phyloP scores from a whole-genome alignment of 2,797 vertebrate species.

The Onychomys leucogaster region DNA sequence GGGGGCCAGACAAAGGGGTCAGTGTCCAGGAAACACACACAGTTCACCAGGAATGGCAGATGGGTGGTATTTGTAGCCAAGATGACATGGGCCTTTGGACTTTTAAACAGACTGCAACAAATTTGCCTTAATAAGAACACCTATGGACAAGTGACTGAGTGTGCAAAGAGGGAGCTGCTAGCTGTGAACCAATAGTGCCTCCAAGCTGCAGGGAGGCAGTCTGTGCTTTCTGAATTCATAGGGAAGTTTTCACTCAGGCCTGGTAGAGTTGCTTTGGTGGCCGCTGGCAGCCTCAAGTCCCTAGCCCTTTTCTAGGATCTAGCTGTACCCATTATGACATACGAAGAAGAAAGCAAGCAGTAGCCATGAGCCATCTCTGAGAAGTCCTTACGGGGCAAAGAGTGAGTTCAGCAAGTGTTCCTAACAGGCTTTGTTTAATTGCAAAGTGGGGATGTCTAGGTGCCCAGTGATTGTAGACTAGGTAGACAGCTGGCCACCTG shows the following conservation, averaged over 20 bases:
- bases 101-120: not conserved
- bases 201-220: accelerated
- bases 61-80: not conserved
- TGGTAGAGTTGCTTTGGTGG: too few species aligned
- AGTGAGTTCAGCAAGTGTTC: accelerated
- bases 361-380: accelerated
- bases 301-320: not conserved
- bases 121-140: not conserved
- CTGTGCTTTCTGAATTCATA: not conserved
- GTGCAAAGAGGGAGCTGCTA: accelerated
- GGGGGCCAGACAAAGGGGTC: not conserved
- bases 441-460: not conserved
- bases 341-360: not conserved
- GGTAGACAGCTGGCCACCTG: not conserved
- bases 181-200: accelerated
- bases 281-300: too few species aligned
- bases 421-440: not conserved
- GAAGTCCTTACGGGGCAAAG: accelerated
- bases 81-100: not conserved
- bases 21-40: not conserved
- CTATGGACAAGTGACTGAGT: accelerated
- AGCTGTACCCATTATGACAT: accelerated
- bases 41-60: accelerated
- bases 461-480: too few species aligned
- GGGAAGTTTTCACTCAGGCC: not conserved